Percentiles rank a stretch among this genome's conserved stretches.
These are phyloP conservation scores for Platyura marginata DNA, from an alignment of 1,140 invertebrate species.

Conservation along the genomic window DNA sequence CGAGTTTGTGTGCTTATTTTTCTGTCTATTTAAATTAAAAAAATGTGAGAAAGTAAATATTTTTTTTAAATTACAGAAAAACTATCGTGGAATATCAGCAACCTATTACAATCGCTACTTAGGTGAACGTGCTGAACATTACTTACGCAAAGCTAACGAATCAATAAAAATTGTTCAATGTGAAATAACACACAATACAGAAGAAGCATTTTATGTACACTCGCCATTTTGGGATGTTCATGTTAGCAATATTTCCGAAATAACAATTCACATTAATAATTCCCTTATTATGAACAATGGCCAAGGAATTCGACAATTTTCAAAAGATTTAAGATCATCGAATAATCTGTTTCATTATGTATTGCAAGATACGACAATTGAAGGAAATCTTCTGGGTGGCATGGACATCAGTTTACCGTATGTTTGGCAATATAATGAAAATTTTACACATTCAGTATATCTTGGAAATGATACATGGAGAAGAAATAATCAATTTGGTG, in stretches of 20 bases:
- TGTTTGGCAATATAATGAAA: constrained; percentile 89
- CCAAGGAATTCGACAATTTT: constrained; percentile 67
- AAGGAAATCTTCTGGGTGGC: constrained; percentile 65
- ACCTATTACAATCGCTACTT: constrained; percentile 80
- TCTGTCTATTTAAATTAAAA: no score
- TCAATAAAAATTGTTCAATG: constrained; percentile 60
- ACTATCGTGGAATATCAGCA: constrained; percentile 61
- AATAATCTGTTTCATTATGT: constrained; percentile 92
- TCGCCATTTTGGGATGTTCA: constrained; percentile 71
- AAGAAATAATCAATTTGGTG: constrained; percentile 67
- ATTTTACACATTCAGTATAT: constrained; percentile 77
- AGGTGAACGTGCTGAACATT: constrained; percentile 67
- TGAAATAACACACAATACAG: constrained; percentile 58
- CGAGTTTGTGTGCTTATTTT: no score
- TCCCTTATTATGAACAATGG: constrained; percentile 70
- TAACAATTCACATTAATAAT: constrained; percentile 69
- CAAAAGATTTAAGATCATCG: constrained; percentile 73
- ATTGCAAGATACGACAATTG: constrained; percentile 70
- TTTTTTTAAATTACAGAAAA: no score
- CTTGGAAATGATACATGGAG: constrained; percentile 74
- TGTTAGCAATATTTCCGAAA: constrained; percentile 64
- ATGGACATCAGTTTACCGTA: constrained; percentile 76
- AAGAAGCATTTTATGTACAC: constrained; percentile 62
- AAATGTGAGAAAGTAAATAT: no score
- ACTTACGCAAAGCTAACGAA: constrained; percentile 73